These are phyloP conservation scores for Melieria omissa DNA, from an alignment of 2,888 invertebrate genomes.

Conservation along the genomic window DNA sequence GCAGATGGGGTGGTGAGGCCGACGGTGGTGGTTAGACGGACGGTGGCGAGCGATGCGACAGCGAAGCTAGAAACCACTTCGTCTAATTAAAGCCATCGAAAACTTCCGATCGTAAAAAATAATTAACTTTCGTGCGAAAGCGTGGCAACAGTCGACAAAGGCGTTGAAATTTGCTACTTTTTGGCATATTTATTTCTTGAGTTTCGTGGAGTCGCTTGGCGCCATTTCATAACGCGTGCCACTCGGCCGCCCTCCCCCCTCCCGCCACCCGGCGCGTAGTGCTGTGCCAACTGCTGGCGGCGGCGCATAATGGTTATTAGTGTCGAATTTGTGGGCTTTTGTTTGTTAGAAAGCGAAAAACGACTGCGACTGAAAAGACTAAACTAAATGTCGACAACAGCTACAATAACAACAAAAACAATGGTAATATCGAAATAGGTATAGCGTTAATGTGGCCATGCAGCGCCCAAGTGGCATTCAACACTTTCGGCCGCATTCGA, in stretches of 20 bases:
- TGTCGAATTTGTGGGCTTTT: conserved; percentile 29
- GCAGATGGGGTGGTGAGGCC: too few relatives aligned
- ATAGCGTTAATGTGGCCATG: too few relatives aligned
- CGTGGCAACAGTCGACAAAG: conserved; percentile 24
- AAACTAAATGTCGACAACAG: too few relatives aligned
- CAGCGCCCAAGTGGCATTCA: too few relatives aligned
- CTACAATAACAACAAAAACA: background rate
- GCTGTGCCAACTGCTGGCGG: background rate
- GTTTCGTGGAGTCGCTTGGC: background rate
- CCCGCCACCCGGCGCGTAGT: background rate
- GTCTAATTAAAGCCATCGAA: conserved; percentile 55
- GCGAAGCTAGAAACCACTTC: conserved; percentile 43
- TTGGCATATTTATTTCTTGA: conserved; percentile 16
- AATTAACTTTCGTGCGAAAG: conserved; percentile 51
- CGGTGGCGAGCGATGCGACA: too few relatives aligned
- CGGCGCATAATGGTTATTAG: conserved; percentile 24
- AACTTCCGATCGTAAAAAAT: conserved; percentile 55
- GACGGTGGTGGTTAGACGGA: too few relatives aligned
- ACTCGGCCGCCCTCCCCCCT: background rate
- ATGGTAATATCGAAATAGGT: background rate
- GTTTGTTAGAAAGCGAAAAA: background rate
- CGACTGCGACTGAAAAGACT: too few relatives aligned
- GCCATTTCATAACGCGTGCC: background rate
- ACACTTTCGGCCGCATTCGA: too few relatives aligned
- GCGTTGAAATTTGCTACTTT: conserved; percentile 23